Evolutionary conservation across 1,140 invertebrate species (phyloP).

Genomic region (Drosophila parvula): DNA sequence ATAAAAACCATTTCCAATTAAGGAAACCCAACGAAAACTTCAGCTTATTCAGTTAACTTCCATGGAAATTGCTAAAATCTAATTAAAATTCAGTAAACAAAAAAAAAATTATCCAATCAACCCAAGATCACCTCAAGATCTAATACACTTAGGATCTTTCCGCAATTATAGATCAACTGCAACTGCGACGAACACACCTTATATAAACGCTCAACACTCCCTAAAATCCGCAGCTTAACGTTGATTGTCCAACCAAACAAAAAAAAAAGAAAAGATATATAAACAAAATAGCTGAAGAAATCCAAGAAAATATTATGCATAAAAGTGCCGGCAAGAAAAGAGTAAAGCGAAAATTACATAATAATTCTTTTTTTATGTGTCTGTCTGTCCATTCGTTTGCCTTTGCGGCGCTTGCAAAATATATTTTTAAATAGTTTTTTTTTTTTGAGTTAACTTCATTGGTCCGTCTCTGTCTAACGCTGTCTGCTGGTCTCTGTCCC

Average conservation of each 20-base stretch:
- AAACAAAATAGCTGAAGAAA: conserved; percentile 37
- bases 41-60: not conserved
- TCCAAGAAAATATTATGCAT: conserved; percentile 59
- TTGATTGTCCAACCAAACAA: conserved; percentile 47
- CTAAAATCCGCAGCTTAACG: conserved; percentile 24
- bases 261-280: conserved; percentile 7
- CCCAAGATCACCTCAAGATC: conserved; percentile 34
- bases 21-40: conserved; percentile 3
- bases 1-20: conserved; percentile 7
- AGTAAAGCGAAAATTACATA: conserved; percentile 67
- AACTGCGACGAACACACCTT: conserved; percentile 43
- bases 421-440: conserved; percentile 45
- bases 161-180: conserved; percentile 36
- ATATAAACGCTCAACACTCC: conserved; percentile 41
- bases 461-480: conserved; percentile 14
- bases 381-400: conserved; percentile 48
- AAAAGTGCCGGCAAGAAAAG: conserved; percentile 40
- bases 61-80: conserved; percentile 13
- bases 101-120: conserved; percentile 34
- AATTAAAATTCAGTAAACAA: conserved; percentile 23
- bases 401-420: conserved; percentile 58
- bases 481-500: conserved; percentile 22
- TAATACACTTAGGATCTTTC: conserved; percentile 10
- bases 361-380: conserved; percentile 79
- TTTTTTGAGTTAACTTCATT: conserved; percentile 52